These are phyloP conservation scores for Ephestia elutella DNA, from an alignment of 1,140 invertebrate species.

Conservation along the genomic window DNA sequence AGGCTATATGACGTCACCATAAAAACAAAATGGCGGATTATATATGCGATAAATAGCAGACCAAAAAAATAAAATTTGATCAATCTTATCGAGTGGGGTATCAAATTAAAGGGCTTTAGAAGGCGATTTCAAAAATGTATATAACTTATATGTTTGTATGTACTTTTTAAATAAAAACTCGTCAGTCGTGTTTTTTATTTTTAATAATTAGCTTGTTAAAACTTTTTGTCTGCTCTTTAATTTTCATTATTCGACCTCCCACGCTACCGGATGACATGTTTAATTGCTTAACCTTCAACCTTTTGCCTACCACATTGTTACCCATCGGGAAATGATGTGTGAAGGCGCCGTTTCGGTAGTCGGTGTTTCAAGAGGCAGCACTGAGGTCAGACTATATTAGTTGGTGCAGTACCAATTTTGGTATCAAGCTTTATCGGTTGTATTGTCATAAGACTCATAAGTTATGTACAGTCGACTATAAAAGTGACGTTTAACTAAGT, in stretches of 20 bases:
- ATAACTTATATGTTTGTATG: no score
- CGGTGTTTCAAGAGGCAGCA: neutral
- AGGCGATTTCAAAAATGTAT: no score
- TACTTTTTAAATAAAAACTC: no score
- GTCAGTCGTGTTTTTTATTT: no score
- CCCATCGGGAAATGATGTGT: neutral
- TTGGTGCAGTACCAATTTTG: constrained; percentile 44
- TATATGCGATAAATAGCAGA: no score
- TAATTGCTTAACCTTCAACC: constrained; percentile 10
- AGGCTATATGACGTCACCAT: no score
- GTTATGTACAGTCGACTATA: neutral
- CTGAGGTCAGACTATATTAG: constrained; percentile 22
- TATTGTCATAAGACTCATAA: constrained; percentile 41
- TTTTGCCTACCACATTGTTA: neutral
- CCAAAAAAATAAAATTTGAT: no score
- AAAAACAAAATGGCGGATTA: no score
- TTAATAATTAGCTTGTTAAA: no score
- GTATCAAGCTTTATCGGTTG: constrained; percentile 45
- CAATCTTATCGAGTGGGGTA: no score
- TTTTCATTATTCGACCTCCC: constrained; percentile 17
- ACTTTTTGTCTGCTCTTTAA: constrained; percentile 14
- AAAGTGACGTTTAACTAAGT: neutral
- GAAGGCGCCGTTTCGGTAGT: neutral
- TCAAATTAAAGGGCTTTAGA: no score
- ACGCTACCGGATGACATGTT: constrained; percentile 20